Evolutionary conservation across 2,797 vertebrate genomes (phyloP).

Genomic region (Propithecus perrieri): DNA sequence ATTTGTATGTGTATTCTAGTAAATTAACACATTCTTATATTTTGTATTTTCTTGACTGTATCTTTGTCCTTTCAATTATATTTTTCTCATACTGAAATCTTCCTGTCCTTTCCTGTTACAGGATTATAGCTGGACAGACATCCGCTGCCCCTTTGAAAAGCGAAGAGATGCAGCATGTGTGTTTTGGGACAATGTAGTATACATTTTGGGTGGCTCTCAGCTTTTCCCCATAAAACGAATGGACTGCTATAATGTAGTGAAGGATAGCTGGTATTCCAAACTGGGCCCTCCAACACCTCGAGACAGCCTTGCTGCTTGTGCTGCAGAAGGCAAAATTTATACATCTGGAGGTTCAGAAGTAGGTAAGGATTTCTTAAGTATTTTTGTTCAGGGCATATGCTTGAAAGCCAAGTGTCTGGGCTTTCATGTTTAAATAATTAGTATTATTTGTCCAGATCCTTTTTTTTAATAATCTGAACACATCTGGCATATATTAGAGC

Average conservation of each 20-base stretch:
- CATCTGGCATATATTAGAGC: constrained; percentile 53
- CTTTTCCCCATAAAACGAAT: constrained; percentile 99
- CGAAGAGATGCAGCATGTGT: constrained; percentile 96
- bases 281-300: constrained; percentile 96
- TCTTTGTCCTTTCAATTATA: neutral
- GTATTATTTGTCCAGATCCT: neutral
- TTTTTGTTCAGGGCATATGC: neutral
- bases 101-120: constrained; percentile 82
- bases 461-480: constrained; percentile 29
- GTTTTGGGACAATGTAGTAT: constrained; percentile 99
- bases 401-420: neutral
- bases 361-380: constrained; percentile 86
- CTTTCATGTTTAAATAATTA: constrained; percentile 32
- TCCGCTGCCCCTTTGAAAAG: constrained; percentile 98
- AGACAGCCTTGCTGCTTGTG: constrained; percentile 98
- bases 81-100: constrained; percentile 43
- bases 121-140: constrained; percentile 98
- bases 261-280: constrained; percentile 99
- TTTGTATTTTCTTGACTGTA: neutral
- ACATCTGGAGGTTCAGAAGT: constrained; percentile 99
- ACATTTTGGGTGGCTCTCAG: constrained; percentile 98
- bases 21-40: constrained; percentile 5
- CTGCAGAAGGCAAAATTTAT: constrained; percentile 97
- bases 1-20: neutral
- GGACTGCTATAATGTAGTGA: constrained; percentile 99